Percentiles rank a stretch among this genome's conserved stretches.
phyloP scores from a whole-genome alignment of 92 coral and sea anemone genomes.

The Parazoanthus atlanticus region DNA sequence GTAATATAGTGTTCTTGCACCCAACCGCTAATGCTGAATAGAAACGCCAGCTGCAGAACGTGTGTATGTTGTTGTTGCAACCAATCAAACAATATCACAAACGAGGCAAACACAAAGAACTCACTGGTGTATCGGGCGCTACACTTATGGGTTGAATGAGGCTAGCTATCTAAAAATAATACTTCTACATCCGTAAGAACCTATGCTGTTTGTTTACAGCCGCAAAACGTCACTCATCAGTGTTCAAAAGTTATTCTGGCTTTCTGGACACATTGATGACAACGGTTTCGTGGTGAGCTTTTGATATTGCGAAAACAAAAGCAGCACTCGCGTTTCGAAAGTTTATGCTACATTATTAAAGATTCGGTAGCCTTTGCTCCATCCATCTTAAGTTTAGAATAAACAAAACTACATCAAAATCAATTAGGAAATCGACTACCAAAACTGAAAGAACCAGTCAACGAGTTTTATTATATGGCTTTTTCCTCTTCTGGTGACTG shows the following conservation, averaged over 20 bases:
- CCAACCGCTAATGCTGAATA: background rate
- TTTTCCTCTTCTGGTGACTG: background rate
- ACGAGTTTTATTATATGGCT: too few relatives aligned
- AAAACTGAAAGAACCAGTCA: too few relatives aligned
- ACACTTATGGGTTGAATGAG: background rate
- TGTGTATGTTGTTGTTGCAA: background rate
- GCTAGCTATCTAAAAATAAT: background rate
- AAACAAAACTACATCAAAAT: background rate
- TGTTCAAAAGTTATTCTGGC: too few relatives aligned
- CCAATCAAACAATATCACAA: background rate
- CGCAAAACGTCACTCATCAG: background rate
- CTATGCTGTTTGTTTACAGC: background rate
- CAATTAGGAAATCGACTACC: background rate
- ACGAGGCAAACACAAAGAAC: background rate
- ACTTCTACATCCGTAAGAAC: too few relatives aligned
- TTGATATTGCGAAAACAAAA: background rate
- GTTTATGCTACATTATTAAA: background rate
- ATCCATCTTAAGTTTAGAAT: background rate
- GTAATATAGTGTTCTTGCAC: background rate
- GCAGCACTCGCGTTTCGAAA: background rate
- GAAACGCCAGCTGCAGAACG: background rate
- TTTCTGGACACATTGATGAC: too few relatives aligned
- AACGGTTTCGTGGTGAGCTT: background rate
- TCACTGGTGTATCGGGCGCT: background rate
- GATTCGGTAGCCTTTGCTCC: background rate